Conservation (phyloP, 1,140 invertebrate species). For the Brachionus paranguensis region DNA sequence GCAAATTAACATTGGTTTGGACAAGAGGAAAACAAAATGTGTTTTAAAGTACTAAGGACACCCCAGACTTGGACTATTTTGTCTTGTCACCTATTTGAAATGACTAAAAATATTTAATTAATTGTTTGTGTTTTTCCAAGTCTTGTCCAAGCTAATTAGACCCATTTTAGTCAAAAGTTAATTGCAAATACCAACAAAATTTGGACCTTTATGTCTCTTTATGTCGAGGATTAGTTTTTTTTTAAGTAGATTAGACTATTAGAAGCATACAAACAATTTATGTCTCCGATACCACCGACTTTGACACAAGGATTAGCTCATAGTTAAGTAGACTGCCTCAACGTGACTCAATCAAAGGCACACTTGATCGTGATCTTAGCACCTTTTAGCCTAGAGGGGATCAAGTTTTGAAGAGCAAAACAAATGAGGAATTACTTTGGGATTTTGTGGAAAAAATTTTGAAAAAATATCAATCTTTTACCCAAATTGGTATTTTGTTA, state of each 20-base stretch:
- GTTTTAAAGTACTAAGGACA: background rate
- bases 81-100: conserved; percentile 12
- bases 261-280: background rate
- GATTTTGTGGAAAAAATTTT: too few species aligned
- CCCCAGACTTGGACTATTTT: background rate
- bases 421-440: background rate
- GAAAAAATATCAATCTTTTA: too few species aligned
- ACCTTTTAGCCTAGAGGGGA: background rate
- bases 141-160: background rate
- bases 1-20: background rate
- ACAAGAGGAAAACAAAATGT: background rate
- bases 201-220: background rate
- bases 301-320: background rate
- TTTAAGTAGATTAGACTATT: background rate
- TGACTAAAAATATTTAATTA: conserved; percentile 6
- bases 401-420: background rate
- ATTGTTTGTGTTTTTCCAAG: conserved; percentile 4
- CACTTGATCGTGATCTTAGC: background rate
- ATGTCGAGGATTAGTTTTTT: background rate
- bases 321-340: background rate
- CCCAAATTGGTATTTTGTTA: too few species aligned
- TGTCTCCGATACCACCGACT: background rate
- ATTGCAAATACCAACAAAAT: background rate
- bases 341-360: background rate
- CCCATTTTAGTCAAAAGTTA: background rate